These are phyloP conservation scores for pig (Sus scrofa) DNA, from an alignment of 2,113 vertebrate genomes.

Conservation along the genomic window T2T-Sscrofa CM000828.6:64775501-64776000, in stretches of 20 bases:
- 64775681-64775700: not conserved
- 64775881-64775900: not conserved
- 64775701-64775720: not conserved
- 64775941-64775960: rapidly evolving
- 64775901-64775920: not conserved
- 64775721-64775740: not conserved
- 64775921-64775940: not conserved
- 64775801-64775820: not conserved
- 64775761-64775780: not conserved
- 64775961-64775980: not conserved
- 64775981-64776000: not conserved
- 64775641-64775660: not conserved
- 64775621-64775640: not conserved
- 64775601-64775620: not conserved
- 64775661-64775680: not conserved
- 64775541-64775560: constrained; percentile 79
- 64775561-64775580: not conserved
- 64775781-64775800: not conserved
- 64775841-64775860: not conserved
- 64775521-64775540: constrained; percentile 78
- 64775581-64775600: not conserved
- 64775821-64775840: not conserved
- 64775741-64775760: not conserved
- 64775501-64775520: not conserved
- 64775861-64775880: not conserved